Evolutionary conservation across 1,140 invertebrate species (phyloP).

Genomic region (Pseudomyrmex sp.): DNA sequence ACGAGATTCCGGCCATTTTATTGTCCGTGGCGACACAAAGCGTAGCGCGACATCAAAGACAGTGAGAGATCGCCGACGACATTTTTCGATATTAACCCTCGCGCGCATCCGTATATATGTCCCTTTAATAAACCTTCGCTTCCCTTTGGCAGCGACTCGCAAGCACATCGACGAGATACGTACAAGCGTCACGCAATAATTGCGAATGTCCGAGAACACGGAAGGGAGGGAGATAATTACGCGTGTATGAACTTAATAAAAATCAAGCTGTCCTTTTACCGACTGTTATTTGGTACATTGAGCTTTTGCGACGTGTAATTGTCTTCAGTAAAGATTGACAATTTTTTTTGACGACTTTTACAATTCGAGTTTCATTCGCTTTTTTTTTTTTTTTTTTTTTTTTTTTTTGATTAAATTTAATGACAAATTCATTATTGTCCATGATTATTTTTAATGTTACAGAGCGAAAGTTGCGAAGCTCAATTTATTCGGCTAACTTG

Average conservation of each 20-base stretch:
- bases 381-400: background rate
- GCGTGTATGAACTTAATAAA: background rate
- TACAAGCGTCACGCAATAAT: background rate
- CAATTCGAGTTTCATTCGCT: too few relatives aligned
- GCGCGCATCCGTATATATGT: background rate
- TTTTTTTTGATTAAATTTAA: constrained; percentile 34
- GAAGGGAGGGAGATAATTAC: constrained; percentile 1
- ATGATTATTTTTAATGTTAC: constrained; percentile 13
- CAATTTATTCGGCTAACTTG: constrained; percentile 37
- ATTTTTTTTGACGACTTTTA: background rate
- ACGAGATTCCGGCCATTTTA: constrained; percentile 76
- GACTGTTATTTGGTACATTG: background rate
- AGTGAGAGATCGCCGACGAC: constrained; percentile 76
- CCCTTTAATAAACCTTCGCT: constrained; percentile 62
- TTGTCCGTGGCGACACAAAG: constrained; percentile 76
- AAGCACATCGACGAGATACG: background rate
- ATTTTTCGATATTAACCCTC: constrained; percentile 73
- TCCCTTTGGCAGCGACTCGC: constrained; percentile 39
- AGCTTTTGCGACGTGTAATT: constrained; percentile 18
- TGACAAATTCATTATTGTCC: constrained; percentile 22
- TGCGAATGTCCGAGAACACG: constrained; percentile 4
- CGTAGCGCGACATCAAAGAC: constrained; percentile 77
- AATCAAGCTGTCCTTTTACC: background rate
- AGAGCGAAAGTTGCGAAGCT: background rate
- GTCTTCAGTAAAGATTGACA: background rate